phyloP scores from a whole-genome alignment of 2,113 vertebrate species.

The Zosterops hypoxanthus region DNA sequence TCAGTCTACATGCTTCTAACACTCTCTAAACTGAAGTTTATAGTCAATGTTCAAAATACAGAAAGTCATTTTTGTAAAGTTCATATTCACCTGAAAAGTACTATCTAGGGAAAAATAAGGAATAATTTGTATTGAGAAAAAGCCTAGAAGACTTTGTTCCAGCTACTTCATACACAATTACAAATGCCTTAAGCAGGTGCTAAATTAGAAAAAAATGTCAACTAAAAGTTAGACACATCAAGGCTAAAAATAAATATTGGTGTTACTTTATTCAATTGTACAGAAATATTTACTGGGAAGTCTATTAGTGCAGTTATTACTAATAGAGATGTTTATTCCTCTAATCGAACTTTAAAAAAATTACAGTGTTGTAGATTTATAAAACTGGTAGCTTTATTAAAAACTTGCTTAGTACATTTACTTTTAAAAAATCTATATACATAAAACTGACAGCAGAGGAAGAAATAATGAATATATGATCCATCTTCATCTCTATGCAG shows the following conservation, averaged over 20 bases:
- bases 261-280: background rate
- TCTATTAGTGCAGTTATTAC: background rate
- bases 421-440: background rate
- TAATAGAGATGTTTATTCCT: background rate
- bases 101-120: fast-evolving
- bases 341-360: constrained; percentile 1
- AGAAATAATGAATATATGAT: constrained; percentile 39
- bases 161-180: background rate
- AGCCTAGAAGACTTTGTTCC: background rate
- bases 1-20: background rate
- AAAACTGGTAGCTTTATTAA: constrained; percentile 42
- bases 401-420: background rate
- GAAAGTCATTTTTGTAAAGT: background rate
- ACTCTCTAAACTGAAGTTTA: background rate
- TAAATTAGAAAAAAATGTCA: background rate
- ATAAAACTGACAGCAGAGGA: constrained; percentile 2
- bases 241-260: background rate
- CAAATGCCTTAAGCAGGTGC: background rate
- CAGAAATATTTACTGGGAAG: background rate
- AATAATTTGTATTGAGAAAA: background rate
- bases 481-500: constrained; percentile 55
- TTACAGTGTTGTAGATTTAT: background rate
- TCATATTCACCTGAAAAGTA: background rate
- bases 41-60: background rate
- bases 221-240: background rate